Evolutionary conservation across 2,888 invertebrate species (phyloP), one percentile per base, ranked within the genome.

Genomic region (Gandaritis pyraliata): DNA sequence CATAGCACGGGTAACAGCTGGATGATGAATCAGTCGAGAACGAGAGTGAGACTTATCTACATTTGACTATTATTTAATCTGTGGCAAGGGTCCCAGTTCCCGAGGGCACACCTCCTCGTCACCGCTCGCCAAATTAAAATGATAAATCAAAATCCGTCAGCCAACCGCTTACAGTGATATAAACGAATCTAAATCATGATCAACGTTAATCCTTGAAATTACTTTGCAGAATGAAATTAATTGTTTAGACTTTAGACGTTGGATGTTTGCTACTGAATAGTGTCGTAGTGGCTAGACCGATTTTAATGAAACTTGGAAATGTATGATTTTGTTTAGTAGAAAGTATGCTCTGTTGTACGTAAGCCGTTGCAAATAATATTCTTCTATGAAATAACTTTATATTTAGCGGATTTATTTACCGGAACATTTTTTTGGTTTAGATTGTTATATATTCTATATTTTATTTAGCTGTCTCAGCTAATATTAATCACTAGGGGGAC

Each of bases 61-160:
- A 6, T 1, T 23, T 23, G 5, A 23, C 51, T 48, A 5, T 58
- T 47, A 10, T 41, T 13, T 39, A 5, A 15, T 52, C 58, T 47
- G 52, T 52, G 82, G 74, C 78, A 75, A 76, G 83, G 83, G 82
- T 78, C 78, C 73, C 64, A 74, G 67, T 72, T 80, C 82, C 79
- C 84, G 70, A 68, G 78, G 78, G 80, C 79, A 78, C 79, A 85
- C 83, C 83, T 80, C 80, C 84, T 84, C 87, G 84, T 82, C 87
- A 82, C 83, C 78, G 84, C 79, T 80, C 77, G 79, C 86, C 82
- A 89, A 90, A 90, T 90, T 89, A 89, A 88, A 90, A 90, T 88
- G 86, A 90, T 90, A 90, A 89, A 90, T 90, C 90, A 90, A 87
- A 88, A 88, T 84, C 84, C 82, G 82, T 85, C 87, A 85, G 80